Conservation (phyloP, 2,888 invertebrate species). For the Cenopis cana region DNA sequence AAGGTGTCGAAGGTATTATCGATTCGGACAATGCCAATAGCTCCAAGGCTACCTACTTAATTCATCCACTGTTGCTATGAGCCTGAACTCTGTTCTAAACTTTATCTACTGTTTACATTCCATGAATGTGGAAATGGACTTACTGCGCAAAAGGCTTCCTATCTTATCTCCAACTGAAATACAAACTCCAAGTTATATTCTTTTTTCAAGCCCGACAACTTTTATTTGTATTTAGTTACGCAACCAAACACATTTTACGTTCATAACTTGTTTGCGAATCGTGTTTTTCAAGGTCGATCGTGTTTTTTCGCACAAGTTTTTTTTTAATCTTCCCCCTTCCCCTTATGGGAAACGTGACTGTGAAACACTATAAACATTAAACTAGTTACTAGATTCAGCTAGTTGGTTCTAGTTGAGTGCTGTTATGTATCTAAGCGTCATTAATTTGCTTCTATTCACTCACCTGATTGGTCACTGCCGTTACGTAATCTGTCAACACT, state of each 20-base stretch:
- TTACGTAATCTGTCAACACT: conserved; percentile 33
- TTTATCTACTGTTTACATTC: conserved; percentile 48
- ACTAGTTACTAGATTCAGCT: conserved; percentile 10
- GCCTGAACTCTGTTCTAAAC: conserved; percentile 27
- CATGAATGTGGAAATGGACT: conserved; percentile 50
- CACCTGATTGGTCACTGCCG: conserved; percentile 32
- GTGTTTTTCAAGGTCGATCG: conserved; percentile 29
- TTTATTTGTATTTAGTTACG: conserved; percentile 36
- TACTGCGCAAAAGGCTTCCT: conserved; percentile 57
- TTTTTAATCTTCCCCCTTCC: conserved; percentile 13
- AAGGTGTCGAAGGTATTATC: conserved; percentile 28
- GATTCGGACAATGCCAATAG: conserved; percentile 26
- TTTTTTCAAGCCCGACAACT: conserved; percentile 23
- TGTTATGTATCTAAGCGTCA: conserved; percentile 16
- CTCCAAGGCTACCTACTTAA: conserved; percentile 15
- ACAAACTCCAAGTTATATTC: conserved; percentile 15
- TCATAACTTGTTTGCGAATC: conserved; percentile 39
- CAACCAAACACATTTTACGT: conserved; percentile 28
- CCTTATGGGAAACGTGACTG: conserved; percentile 25
- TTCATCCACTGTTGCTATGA: conserved; percentile 24
- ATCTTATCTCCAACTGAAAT: conserved; percentile 54
- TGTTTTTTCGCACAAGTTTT: conserved; percentile 34
- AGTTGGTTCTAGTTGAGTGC: neutral
- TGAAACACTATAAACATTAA: neutral
- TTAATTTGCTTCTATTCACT: conserved; percentile 17